These are phyloP conservation scores for Lycia hirtaria DNA, from an alignment of 2,888 invertebrate species.

Conservation along the genomic window DNA sequence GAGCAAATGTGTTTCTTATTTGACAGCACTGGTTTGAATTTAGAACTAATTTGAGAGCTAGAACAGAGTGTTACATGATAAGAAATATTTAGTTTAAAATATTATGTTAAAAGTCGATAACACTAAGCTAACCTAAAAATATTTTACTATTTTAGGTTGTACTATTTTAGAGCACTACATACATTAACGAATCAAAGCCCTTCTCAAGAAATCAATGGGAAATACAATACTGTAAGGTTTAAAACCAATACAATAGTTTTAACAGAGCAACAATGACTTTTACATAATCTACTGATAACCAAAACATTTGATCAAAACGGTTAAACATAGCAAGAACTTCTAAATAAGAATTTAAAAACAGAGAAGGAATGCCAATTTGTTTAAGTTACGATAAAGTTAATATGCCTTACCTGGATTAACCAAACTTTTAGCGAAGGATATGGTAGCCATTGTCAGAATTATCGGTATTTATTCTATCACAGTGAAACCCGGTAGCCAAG, in stretches of 20 bases:
- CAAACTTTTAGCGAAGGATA: conserved; percentile 80
- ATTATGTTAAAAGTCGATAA: conserved; percentile 40
- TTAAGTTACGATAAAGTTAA: not conserved
- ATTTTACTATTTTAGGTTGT: not conserved
- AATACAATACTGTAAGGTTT: not conserved
- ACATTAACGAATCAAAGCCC: no score
- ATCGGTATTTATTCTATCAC: not conserved
- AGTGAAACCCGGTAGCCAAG: not conserved
- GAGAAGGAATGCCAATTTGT: not conserved
- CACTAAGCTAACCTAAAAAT: conserved; percentile 53
- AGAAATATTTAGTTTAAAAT: conserved; percentile 10
- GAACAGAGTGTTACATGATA: conserved; percentile 41
- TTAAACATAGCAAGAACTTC: no score
- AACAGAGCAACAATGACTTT: conserved; percentile 41
- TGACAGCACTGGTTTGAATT: conserved; percentile 70
- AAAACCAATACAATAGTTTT: not conserved
- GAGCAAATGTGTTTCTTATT: conserved; percentile 51
- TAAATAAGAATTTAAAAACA: not conserved
- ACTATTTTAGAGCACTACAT: no score
- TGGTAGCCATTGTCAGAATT: conserved; percentile 65
- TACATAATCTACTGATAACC: conserved; percentile 61
- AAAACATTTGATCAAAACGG: not conserved
- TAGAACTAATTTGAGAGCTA: conserved; percentile 74
- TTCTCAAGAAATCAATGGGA: not conserved
- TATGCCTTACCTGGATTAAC: conserved; percentile 75